These are phyloP conservation scores for Neuroscelio doddi DNA, from an alignment of 2,888 invertebrate species.

Conservation along the genomic window DNA sequence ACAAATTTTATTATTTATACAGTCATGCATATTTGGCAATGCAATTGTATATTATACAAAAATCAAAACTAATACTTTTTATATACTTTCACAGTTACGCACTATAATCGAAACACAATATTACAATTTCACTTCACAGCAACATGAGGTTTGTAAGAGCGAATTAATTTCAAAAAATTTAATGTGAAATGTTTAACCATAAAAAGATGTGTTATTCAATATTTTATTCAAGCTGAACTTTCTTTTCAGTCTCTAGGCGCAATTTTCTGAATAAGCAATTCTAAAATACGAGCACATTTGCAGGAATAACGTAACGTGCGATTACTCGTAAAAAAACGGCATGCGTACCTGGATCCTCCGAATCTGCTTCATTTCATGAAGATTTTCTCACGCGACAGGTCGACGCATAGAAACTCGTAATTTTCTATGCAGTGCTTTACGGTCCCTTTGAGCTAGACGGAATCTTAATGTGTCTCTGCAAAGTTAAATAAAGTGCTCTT, in stretches of 20 bases:
- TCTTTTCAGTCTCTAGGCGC: constrained; percentile 9
- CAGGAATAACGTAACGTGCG: constrained; percentile 17
- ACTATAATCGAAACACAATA: no score
- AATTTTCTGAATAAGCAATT: constrained; percentile 3
- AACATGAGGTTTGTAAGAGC: no score
- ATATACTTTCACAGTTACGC: no score
- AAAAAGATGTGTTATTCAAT: constrained; percentile 23
- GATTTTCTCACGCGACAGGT: constrained; percentile 20
- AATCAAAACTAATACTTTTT: no score
- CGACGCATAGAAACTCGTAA: constrained; percentile 24
- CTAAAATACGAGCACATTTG: constrained; percentile 16
- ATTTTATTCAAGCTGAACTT: constrained; percentile 9
- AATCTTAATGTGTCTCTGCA: constrained; percentile 32
- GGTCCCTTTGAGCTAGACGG: constrained; percentile 21
- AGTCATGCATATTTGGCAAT: no score
- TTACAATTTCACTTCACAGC: no score
- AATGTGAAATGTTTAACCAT: background rate
- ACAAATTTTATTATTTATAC: no score
- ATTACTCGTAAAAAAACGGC: constrained; percentile 24
- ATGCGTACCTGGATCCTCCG: constrained; percentile 12
- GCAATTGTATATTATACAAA: no score
- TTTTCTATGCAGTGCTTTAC: constrained; percentile 26
- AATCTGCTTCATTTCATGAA: constrained; percentile 14
- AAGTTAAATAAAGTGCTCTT: constrained; percentile 42
- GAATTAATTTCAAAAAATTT: background rate